These are phyloP conservation scores for Pterophyllum scalare DNA, from an alignment of 2,113 vertebrate genomes.

Conservation along the genomic window DNA sequence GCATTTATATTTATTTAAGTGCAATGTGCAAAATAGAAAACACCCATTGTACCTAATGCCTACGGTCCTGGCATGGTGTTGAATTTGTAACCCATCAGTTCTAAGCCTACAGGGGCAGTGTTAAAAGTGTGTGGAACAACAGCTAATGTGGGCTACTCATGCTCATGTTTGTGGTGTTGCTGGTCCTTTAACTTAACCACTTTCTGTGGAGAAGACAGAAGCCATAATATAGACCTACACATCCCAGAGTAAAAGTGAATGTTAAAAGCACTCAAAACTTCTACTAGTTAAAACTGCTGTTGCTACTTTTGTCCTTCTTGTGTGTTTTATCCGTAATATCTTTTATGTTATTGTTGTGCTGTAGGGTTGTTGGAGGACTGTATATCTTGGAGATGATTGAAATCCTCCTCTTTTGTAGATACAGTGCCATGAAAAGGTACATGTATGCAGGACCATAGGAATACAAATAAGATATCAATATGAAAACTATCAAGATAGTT, in stretches of 20 bases:
- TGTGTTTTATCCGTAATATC: neutral
- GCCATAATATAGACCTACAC: neutral
- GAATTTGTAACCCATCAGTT: neutral
- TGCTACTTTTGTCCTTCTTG: neutral
- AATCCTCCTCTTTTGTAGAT: neutral
- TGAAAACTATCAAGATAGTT: neutral
- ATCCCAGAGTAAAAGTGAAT: neutral
- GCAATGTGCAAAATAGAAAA: neutral
- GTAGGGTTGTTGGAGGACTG: neutral
- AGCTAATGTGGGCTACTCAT: neutral
- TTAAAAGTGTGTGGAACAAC: neutral
- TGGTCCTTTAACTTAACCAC: neutral
- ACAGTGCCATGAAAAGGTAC: too few species aligned
- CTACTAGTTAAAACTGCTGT: neutral
- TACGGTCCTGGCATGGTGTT: neutral
- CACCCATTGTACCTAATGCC: neutral
- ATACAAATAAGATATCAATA: neutral
- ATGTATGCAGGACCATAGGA: too few species aligned
- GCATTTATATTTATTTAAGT: too few species aligned
- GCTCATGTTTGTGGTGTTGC: neutral
- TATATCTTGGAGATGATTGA: neutral
- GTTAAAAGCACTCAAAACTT: neutral
- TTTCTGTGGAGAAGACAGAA: neutral
- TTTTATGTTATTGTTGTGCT: neutral
- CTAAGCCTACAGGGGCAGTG: neutral